phyloP scores from a whole-genome alignment of 2,797 vertebrate genomes.

The Molothrus aeneus region DNA sequence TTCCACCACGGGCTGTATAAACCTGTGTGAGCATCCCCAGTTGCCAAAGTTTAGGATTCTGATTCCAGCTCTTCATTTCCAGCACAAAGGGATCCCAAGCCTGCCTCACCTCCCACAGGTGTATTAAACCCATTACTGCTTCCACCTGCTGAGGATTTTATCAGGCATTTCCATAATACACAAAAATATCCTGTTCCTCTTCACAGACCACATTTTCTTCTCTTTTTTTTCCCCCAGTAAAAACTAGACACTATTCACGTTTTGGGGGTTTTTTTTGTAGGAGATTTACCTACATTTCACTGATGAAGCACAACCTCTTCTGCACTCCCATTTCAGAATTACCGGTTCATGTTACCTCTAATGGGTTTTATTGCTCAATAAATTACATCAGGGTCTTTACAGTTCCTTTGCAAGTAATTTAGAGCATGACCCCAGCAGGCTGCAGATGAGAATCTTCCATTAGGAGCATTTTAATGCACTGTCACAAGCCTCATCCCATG shows the following conservation, averaged over 20 bases:
- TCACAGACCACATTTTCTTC: background rate
- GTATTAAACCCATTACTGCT: background rate
- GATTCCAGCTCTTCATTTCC: background rate
- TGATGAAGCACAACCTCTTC: background rate
- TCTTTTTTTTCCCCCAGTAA: background rate
- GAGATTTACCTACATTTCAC: background rate
- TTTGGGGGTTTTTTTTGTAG: background rate
- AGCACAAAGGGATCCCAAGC: background rate
- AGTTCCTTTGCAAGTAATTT: background rate
- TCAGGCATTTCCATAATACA: background rate
- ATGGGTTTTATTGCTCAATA: slow-evolving; percentile 2
- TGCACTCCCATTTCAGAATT: background rate
- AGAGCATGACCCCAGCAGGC: background rate
- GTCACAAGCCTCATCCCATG: background rate
- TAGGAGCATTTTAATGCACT: background rate
- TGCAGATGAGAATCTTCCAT: background rate
- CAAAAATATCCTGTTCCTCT: background rate
- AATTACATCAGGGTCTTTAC: background rate
- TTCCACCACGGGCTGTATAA: accelerated
- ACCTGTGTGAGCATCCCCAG: background rate
- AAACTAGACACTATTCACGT: background rate
- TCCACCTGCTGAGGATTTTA: background rate
- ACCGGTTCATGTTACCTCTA: background rate
- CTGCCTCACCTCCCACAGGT: background rate
- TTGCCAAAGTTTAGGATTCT: background rate